Percentiles rank a stretch among this genome's conserved stretches.
phyloP scores from a whole-genome alignment of 2,888 invertebrate genomes.

The Rhodophaea formosa region DNA sequence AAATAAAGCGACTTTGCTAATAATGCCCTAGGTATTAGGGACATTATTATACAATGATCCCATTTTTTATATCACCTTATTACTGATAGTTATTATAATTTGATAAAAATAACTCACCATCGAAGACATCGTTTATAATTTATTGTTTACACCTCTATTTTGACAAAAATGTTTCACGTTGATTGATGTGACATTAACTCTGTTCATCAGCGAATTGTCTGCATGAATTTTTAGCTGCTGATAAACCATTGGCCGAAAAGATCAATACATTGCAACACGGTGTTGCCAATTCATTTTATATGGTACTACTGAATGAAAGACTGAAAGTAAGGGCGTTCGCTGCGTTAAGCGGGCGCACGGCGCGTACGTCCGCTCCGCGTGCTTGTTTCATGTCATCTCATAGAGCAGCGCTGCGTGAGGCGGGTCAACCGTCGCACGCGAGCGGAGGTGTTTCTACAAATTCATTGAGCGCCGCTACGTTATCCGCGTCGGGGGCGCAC shows the following conservation, averaged over 20 bases:
- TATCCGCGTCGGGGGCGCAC: too few species aligned
- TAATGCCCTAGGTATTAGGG: background rate
- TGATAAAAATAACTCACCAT: conserved; percentile 52
- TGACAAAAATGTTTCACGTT: conserved; percentile 69
- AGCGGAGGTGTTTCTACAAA: too few species aligned
- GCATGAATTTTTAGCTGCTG: background rate
- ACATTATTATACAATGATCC: background rate
- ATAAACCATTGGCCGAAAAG: conserved; percentile 6
- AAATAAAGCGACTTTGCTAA: too few species aligned
- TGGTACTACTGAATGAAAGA: background rate
- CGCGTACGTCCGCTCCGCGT: too few species aligned
- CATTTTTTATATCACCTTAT: background rate
- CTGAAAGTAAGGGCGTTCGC: too few species aligned
- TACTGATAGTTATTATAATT: background rate
- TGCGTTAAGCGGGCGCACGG: too few species aligned
- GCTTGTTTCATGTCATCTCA: too few species aligned
- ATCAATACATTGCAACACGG: background rate
- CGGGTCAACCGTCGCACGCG: too few species aligned
- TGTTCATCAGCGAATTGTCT: background rate
- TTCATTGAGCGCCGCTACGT: too few species aligned
- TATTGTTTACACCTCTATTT: conserved; percentile 43
- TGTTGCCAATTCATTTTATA: conserved; percentile 3
- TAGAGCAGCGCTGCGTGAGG: too few species aligned
- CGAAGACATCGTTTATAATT: conserved; percentile 59
- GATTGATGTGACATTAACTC: conserved; percentile 61